Evolutionary conservation across 2,797 vertebrate genomes (phyloP).

Genomic region (Mionectes olivaceus): DNA sequence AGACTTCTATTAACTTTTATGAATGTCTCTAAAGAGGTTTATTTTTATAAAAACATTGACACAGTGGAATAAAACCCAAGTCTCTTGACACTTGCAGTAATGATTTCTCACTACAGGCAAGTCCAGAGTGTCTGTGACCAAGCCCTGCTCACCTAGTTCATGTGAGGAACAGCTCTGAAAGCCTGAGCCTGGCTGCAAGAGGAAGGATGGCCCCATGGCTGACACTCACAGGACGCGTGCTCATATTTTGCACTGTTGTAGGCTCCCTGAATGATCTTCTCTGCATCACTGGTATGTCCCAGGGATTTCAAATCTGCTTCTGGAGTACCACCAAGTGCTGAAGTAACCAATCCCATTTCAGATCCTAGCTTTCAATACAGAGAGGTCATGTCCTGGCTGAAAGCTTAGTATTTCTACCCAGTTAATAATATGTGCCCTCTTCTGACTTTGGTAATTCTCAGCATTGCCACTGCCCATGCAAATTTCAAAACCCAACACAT

Average conservation of each 20-base stretch:
- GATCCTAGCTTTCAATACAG: neutral
- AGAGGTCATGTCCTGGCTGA: neutral
- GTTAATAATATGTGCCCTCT: neutral
- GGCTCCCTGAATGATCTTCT: neutral
- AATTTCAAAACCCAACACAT: neutral
- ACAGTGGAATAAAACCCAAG: neutral
- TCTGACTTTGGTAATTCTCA: neutral
- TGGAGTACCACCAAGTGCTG: neutral
- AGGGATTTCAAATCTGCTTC: neutral
- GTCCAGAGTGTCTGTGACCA: neutral
- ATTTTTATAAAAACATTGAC: slow-evolving; percentile 44
- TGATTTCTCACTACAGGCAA: neutral
- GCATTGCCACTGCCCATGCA: neutral
- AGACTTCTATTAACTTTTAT: slow-evolving; percentile 45
- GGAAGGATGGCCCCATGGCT: neutral
- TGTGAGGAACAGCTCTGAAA: neutral
- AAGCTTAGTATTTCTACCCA: neutral
- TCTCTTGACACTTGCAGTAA: neutral
- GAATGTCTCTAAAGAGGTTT: slow-evolving; percentile 52
- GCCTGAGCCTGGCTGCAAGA: neutral
- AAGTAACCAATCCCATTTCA: neutral
- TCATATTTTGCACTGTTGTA: neutral
- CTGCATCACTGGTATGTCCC: neutral
- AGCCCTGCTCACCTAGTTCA: neutral
- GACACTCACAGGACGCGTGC: neutral